Conservation (phyloP, 2,113 vertebrate species). For the Rafetus swinhoei region DNA sequence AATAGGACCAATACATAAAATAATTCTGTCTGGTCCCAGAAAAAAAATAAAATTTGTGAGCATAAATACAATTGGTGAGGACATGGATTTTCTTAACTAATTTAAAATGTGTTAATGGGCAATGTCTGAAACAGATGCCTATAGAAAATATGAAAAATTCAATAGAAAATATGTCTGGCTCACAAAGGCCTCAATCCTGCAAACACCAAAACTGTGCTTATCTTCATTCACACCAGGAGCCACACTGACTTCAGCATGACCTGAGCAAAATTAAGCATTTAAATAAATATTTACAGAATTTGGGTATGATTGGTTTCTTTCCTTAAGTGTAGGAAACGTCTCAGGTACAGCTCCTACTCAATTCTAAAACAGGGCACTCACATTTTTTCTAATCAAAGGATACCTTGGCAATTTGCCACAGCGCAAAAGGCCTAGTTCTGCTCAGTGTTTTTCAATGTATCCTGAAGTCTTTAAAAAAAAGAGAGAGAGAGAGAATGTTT, state of each 20-base stretch:
- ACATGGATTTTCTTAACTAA: not conserved
- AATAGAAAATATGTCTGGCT: rapidly evolving
- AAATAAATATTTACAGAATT: not conserved
- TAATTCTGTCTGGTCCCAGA: not conserved
- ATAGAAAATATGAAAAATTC: not conserved
- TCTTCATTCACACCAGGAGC: rapidly evolving
- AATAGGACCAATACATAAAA: not conserved
- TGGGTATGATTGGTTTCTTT: not conserved
- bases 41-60: not conserved
- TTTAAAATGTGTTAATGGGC: not conserved
- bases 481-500: not conserved
- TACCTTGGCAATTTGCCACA: not conserved
- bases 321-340: not conserved
- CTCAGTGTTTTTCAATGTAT: not conserved
- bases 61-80: not conserved
- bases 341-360: not conserved
- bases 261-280: not conserved
- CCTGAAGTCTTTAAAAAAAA: too few relatives aligned
- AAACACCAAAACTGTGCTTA: not conserved
- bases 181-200: too few relatives aligned
- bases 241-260: not conserved
- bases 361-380: not conserved
- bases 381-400: not conserved
- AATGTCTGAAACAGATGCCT: not conserved
- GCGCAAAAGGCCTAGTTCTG: not conserved